Base-by-base conservation (phyloP, 2,888 invertebrate species). In the Leptopilina syphax region DNA sequence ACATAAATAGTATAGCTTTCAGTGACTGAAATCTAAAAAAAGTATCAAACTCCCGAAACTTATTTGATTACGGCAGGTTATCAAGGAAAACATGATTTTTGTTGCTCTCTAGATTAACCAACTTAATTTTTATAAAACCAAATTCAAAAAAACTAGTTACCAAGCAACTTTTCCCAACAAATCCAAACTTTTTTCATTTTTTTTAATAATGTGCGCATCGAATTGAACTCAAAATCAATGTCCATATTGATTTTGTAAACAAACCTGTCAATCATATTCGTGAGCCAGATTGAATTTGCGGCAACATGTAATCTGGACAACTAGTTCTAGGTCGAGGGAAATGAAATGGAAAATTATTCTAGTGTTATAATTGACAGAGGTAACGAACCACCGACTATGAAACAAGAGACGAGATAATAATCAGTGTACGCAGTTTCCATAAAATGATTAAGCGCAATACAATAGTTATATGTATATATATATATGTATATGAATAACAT, bases 371-470 rank as follows among this genome's bases (percentile, higher is more conserved):
- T 84, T 84, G 84, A 84, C 80, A 77, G 73, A 57, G 65, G 65
- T 65, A 77, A 47, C 27, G 41, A 13, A 77, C 65, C 27, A 50
- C 27, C n/a, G 27, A 65, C 9, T 63, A 63, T 47, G 78, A 76
- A 67, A 7, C 78, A 82, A 79, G 50, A 73, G 76, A 13, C 70
- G 57, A 65, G 13, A 54, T 57, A 83, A 83, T 83, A 81, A 84
- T 80, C 44, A 70, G 12, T 54, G 63, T 50, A 44, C 44, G 13
- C 63, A 67, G 44, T 81, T 57, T 79, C 76, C 77, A 73, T 79
- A 78, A 81, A 81, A 84, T 84, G 81, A 84, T 84, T 84, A 83
- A 82, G 82, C 76, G 80, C 81, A 80, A 24, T 18, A 12, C 24
- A 12, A 50, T 68, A 18, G 27, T 68, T 68, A 50, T 68, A 68